Evolutionary conservation across 2,888 invertebrate species (phyloP), one percentile per base, ranked within the genome.

Genomic region (Alentia gelatinosa): DNA sequence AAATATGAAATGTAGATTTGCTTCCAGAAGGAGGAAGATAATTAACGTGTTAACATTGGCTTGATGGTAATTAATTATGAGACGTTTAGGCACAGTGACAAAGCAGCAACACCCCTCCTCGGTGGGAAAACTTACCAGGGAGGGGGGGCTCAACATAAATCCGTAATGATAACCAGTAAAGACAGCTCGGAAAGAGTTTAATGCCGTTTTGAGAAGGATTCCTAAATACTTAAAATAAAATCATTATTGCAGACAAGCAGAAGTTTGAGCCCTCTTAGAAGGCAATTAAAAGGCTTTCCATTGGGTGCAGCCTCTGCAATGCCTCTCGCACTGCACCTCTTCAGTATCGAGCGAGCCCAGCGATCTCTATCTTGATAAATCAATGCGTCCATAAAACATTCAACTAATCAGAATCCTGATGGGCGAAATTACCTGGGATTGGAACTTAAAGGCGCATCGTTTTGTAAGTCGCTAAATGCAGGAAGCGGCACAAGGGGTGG

Each of bases 1-100:
- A n/a, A 68, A 68, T 68, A 68, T 68, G 68, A 68, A 68, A 68
- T 30, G 68, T 68, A 68, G 68, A 68, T 68, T 68, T 9, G 26
- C 3, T 68, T 26, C 12, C 1, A 3, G 4, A 68, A 30, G 30
- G 30, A 30, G 30, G 68, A 26, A 26, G n/a, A 68, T 30, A 68
- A 68, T 68, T 68, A 68, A 68, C 30, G 68, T 68, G 68, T 68
- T 68, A 68, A 68, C 68, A 30, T 15, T 56, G 68, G 68, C 30
- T 68, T 68, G 68, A 30, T 68, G 12, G 3, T 68, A 9, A 68
- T 68, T 68, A 68, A 68, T 30, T n/a, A 30, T 30, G 68, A 3
- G 12, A 26, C 30, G 68, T n/a, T 26, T 12, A 30, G 68, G 5
- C 12, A 30, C 23, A 68, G 30, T 30, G 26, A 68, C 68, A 68